These are phyloP conservation scores for Yponomeuta sedellus DNA, from an alignment of 2,888 invertebrate genomes.

Conservation along the genomic window DNA sequence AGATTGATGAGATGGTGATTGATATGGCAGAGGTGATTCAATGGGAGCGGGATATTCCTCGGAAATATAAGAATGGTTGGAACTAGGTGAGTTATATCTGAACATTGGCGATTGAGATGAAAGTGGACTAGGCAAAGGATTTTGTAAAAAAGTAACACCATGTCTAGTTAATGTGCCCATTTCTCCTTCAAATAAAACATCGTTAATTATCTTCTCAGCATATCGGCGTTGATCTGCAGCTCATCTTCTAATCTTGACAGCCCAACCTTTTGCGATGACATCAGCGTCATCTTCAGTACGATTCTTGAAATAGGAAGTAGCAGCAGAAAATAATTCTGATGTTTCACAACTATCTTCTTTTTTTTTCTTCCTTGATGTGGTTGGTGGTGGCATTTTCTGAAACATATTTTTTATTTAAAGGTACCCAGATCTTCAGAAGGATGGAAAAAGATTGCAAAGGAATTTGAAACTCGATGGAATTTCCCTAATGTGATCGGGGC, in stretches of 20 bases:
- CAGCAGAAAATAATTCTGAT: slow-evolving; percentile 18
- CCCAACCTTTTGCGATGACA: slow-evolving; percentile 14
- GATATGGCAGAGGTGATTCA: no score
- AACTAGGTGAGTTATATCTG: no score
- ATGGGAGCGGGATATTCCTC: no score
- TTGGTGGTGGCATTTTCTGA: slow-evolving; percentile 19
- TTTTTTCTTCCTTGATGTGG: slow-evolving; percentile 13
- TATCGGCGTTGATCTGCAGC: slow-evolving; percentile 15
- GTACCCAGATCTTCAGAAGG: slow-evolving; percentile 21
- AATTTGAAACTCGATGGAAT: slow-evolving; percentile 25
- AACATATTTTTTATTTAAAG: slow-evolving; percentile 21
- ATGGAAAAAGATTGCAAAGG: slow-evolving; percentile 24
- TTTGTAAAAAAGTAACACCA: slow-evolving; percentile 11
- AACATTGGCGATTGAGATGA: no score
- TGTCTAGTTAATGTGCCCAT: slow-evolving; percentile 12
- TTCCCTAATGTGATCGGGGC: slow-evolving; percentile 28
- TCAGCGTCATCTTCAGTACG: slow-evolving; percentile 15
- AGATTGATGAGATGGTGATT: no score
- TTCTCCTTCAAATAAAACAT: slow-evolving; percentile 15
- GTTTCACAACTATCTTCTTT: slow-evolving; percentile 20
- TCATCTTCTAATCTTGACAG: slow-evolving; percentile 15
- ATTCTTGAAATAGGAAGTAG: slow-evolving; percentile 14
- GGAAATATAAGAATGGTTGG: no score
- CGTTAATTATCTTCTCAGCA: slow-evolving; percentile 16
- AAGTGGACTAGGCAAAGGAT: slow-evolving; percentile 1